A percentile compares a stretch with the other conserved stretches of the same genome.
Evolutionary conservation across 2,797 vertebrate species (phyloP).

Genomic region (Bovichtus diacanthus): DNA sequence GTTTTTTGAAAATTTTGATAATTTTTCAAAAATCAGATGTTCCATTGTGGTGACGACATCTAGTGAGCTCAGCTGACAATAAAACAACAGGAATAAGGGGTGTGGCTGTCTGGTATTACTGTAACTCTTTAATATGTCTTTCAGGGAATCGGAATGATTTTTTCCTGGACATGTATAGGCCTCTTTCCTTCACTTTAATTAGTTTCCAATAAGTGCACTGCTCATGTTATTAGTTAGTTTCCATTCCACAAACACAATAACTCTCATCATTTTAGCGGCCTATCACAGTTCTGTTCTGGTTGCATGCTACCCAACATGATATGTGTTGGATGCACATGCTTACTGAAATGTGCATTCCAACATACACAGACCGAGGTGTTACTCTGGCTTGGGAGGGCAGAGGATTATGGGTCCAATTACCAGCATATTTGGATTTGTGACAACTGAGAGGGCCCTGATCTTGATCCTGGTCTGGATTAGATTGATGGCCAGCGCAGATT

Average conservation of each 20-base stretch:
- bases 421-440: not conserved
- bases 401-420: conserved; percentile 20
- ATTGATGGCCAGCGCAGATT: conserved; percentile 14
- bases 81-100: conserved; percentile 1
- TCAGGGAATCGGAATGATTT: conserved; percentile 42
- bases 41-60: not conserved
- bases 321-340: not conserved
- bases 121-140: conserved; percentile 38
- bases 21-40: too few relatives aligned
- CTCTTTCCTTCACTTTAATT: conserved; percentile 67
- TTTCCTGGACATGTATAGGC: conserved; percentile 47
- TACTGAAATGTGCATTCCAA: not conserved
- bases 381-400: not conserved
- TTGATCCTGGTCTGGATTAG: conserved; percentile 9
- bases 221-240: conserved; percentile 71
- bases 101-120: conserved; percentile 22
- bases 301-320: not conserved
- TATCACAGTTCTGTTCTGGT: conserved; percentile 15
- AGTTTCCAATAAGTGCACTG: conserved; percentile 63
- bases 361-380: not conserved
- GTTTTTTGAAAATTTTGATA: too few relatives aligned
- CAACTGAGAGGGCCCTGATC: conserved; percentile 4
- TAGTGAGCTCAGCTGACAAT: conserved; percentile 17
- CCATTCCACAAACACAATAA: conserved; percentile 60
- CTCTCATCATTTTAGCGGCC: conserved; percentile 37